Evolutionary conservation across 2,113 vertebrate species (phyloP).

Genomic region (Charina bottae): DNA sequence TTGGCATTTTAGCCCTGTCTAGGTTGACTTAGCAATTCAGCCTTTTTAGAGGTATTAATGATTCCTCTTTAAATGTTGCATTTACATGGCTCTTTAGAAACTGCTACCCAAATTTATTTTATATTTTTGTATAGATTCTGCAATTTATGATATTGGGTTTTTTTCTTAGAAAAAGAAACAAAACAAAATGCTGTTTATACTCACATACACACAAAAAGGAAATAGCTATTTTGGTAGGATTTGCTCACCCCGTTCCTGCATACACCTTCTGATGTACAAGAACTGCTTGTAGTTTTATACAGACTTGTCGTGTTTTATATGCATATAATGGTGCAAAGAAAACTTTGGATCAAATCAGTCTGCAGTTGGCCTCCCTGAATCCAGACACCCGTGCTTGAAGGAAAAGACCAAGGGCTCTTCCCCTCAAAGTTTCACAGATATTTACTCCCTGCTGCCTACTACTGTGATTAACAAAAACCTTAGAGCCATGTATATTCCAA

Average conservation of each 20-base stretch:
- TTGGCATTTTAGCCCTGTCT: constrained; percentile 80
- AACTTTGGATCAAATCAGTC: constrained; percentile 79
- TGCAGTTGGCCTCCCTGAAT: constrained; percentile 71
- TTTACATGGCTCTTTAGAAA: constrained; percentile 86
- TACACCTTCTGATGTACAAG: constrained; percentile 77
- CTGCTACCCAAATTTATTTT: constrained; percentile 86
- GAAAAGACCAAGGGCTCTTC: constrained; percentile 69
- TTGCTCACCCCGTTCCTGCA: constrained; percentile 82
- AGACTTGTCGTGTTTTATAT: constrained; percentile 79
- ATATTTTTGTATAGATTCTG: constrained; percentile 91
- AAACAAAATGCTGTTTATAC: constrained; percentile 83
- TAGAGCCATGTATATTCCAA: constrained; percentile 72
- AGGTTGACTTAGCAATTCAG: constrained; percentile 82
- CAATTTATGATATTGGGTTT: constrained; percentile 80
- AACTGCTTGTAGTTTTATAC: constrained; percentile 82
- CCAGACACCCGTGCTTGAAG: constrained; percentile 73
- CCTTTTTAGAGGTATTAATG: constrained; percentile 82
- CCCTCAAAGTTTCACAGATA: constrained; percentile 67
- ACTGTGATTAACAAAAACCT: constrained; percentile 75
- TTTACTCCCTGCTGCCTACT: constrained; percentile 71
- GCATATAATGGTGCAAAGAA: constrained; percentile 79
- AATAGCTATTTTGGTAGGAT: constrained; percentile 86
- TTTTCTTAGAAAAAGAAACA: constrained; percentile 79
- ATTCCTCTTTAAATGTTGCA: constrained; percentile 82
- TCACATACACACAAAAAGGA: constrained; percentile 60